A percentile compares a stretch with the other conserved stretches of the same genome.
These are phyloP conservation scores for Lepidocyrtoides sp. DNA, from an alignment of 2,888 invertebrate genomes.

Conservation along the genomic window DNA sequence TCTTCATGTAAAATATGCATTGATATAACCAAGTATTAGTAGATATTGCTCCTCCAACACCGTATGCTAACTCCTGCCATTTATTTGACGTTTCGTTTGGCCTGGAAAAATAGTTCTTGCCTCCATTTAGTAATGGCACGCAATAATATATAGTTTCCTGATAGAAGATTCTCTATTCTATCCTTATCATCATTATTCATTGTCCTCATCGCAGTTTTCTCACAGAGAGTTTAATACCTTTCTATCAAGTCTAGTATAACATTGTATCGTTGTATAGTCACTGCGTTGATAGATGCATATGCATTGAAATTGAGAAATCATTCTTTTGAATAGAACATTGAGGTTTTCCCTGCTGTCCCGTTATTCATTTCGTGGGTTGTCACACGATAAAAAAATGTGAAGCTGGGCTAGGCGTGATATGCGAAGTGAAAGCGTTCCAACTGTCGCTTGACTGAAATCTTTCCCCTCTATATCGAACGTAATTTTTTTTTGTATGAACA, in stretches of 20 bases:
- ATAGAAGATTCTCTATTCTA: not conserved
- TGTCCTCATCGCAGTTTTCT: not conserved
- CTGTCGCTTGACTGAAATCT: conserved; percentile 18
- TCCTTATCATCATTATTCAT: not conserved
- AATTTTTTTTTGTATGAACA: conserved; percentile 27
- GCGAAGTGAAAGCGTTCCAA: conserved; percentile 14
- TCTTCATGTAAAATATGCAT: no score
- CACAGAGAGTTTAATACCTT: not conserved
- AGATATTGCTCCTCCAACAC: no score
- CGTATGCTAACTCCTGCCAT: no score
- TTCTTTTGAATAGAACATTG: conserved; percentile 13
- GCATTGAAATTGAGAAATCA: not conserved
- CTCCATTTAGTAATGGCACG: no score
- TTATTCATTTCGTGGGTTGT: conserved; percentile 9
- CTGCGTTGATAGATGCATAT: conserved; percentile 3
- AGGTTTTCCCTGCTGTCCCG: not conserved
- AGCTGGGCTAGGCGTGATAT: not conserved
- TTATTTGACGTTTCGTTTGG: no score
- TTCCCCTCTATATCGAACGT: no score
- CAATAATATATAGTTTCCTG: no score
- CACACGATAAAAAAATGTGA: not conserved
- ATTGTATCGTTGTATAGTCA: conserved; percentile 4
- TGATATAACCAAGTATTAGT: no score
- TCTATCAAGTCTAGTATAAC: not conserved
- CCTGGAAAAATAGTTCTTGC: no score